Base-by-base conservation (phyloP, 2,888 invertebrate species). In the Drosophila trichaetosa region DNA sequence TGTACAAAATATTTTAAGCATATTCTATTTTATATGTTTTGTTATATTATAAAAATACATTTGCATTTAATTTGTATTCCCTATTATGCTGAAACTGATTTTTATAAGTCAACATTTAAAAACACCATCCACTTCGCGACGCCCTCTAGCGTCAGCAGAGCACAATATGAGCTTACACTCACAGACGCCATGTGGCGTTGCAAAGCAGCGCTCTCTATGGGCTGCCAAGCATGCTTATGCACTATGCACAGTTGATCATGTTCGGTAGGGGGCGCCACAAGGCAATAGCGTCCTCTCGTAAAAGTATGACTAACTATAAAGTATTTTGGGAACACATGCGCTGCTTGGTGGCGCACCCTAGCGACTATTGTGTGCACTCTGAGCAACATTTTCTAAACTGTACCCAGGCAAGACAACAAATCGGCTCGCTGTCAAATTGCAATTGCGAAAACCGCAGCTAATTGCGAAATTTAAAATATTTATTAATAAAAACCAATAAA, bases 361-460 rank as follows among this genome's bases (percentile, higher is more conserved):
- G 48, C 51, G 87, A 0, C 5, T 6, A n/a, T 4, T 48, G 6
- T 1, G 0, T 0, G n/a, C 27, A 83, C 27, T 36, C 18, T 16
- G 2, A 4, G 21, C 4, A 29, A 18, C 36, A 27, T 24, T 46
- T 29, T 48, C 29, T 8, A 16, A 53, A 67, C 46, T 67, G 68
- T 69, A 51, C 69, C 21, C 68, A 54, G 46, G 24, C 33, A 7
- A 13, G 33, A 4, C 13, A 24, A 27, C 18, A 42, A 49, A 18
- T 46, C 40, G 13, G 31, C 46, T 58, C 8, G 40, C 58, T 69
- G 56, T 75, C 80, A 74, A 63, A 63, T 61, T 70, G 71, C 58
- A 65, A 21, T 42, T 40, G 56, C 49, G 24, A 61, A 60, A 57
- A 42, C 62, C 82, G 65, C 63, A 71, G 60, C 75, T 54, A 80